Percentiles rank a stretch among this genome's conserved stretches.
Evolutionary conservation across 2,113 vertebrate species (phyloP).

Genomic region (Leucopternis melanops): DNA sequence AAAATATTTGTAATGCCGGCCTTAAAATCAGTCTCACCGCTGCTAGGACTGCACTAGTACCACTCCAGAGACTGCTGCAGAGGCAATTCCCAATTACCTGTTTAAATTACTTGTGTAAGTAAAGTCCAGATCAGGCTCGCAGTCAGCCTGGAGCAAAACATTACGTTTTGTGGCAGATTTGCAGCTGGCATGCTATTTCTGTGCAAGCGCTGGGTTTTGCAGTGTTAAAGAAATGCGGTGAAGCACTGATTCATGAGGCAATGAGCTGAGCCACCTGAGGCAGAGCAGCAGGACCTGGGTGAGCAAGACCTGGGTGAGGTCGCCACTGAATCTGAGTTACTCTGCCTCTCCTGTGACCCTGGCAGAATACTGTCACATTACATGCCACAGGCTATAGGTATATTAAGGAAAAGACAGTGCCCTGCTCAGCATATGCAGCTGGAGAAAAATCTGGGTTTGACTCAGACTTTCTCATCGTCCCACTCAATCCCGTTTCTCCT

Average conservation of each 20-base stretch:
- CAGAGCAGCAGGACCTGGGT: background rate
- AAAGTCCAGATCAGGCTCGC: background rate
- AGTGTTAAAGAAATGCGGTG: background rate
- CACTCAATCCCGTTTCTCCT: background rate
- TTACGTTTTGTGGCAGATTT: accelerated
- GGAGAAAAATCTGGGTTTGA: background rate
- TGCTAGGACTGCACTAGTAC: background rate
- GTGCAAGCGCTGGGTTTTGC: background rate
- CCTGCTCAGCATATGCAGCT: background rate
- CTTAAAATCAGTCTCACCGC: background rate
- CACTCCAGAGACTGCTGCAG: background rate
- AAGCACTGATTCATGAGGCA: background rate
- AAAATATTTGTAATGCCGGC: background rate
- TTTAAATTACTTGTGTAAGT: background rate
- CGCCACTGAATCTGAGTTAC: background rate
- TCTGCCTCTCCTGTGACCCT: background rate
- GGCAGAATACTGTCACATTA: background rate
- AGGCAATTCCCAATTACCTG: background rate
- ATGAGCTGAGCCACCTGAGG: background rate
- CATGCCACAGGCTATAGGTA: background rate
- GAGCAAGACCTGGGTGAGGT: background rate
- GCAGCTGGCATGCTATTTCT: background rate
- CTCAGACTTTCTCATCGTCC: background rate
- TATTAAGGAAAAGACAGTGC: background rate
- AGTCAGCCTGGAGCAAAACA: background rate